Conservation (phyloP, 2,888 invertebrate genomes). For the Itoplectis maculator region DNA sequence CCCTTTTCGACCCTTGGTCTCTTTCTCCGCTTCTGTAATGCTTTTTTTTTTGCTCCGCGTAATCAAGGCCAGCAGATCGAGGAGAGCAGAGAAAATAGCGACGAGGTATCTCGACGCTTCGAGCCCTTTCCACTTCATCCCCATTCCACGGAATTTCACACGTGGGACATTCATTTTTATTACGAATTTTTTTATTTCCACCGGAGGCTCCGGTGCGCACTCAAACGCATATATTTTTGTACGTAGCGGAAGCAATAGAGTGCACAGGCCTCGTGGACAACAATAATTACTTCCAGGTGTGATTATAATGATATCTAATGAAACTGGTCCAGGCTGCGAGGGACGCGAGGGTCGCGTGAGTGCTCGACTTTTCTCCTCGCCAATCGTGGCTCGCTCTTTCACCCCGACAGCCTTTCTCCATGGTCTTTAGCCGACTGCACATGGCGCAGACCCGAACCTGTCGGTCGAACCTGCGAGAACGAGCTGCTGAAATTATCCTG, state of each 20-base stretch:
- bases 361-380: constrained; percentile 19
- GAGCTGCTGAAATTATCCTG: constrained; percentile 35
- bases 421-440: background rate
- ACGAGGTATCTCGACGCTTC: constrained; percentile 16
- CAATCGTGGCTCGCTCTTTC: background rate
- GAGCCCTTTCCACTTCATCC: background rate
- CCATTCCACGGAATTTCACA: constrained; percentile 29
- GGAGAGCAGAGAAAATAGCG: constrained; percentile 56
- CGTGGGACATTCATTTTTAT: constrained; percentile 77
- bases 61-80: constrained; percentile 63
- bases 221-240: background rate
- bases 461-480: constrained; percentile 29
- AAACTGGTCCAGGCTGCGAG: constrained; percentile 69
- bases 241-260: constrained; percentile 8
- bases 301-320: constrained; percentile 79
- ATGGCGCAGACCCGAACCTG: constrained; percentile 3
- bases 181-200: constrained; percentile 72
- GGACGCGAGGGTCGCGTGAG: constrained; percentile 33
- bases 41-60: constrained; percentile 52
- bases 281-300: constrained; percentile 77
- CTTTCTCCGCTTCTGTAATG: background rate
- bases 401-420: background rate
- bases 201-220: constrained; percentile 24
- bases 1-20: background rate
- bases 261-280: constrained; percentile 67